phyloP scores from a whole-genome alignment of 1,140 invertebrate genomes.

The Drosophila tsacasi region DNA sequence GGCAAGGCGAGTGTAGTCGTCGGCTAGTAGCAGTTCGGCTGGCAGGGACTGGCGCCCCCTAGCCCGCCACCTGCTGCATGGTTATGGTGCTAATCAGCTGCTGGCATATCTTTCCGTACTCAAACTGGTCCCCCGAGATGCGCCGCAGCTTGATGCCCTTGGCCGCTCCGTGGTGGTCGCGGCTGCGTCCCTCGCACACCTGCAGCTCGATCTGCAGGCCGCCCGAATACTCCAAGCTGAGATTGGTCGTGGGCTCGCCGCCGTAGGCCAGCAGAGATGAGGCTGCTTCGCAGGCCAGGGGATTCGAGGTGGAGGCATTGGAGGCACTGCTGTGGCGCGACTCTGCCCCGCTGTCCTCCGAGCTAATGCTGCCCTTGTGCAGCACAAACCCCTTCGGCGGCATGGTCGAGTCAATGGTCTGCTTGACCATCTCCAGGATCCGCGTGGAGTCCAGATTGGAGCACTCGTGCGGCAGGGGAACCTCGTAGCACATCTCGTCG shows the following conservation, averaged over 20 bases:
- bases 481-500: conserved; percentile 88
- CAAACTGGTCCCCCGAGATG: conserved; percentile 95
- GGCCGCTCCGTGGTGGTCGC: conserved; percentile 86
- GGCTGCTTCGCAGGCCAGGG: conserved; percentile 25
- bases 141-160: conserved; percentile 95
- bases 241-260: conserved; percentile 85
- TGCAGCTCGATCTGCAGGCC: conserved; percentile 95
- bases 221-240: conserved; percentile 92
- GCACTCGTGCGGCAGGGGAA: conserved; percentile 92
- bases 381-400: conserved; percentile 91
- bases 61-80: conserved; percentile 86
- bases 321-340: conserved; percentile 70
- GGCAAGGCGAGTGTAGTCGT: conserved; percentile 70
- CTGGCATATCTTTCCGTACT: conserved; percentile 96
- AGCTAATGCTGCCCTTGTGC: conserved; percentile 76
- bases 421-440: conserved; percentile 93
- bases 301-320: conserved; percentile 64
- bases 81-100: conserved; percentile 95
- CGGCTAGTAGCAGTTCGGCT: conserved; percentile 24
- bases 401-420: conserved; percentile 92
- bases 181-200: conserved; percentile 91
- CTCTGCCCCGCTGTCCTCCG: conserved; percentile 69
- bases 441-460: conserved; percentile 91
- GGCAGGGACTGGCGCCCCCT: background rate
- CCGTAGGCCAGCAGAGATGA: conserved; percentile 1